phyloP scores from a whole-genome alignment of 2,888 invertebrate genomes.

The Chrysolina haemoptera region DNA sequence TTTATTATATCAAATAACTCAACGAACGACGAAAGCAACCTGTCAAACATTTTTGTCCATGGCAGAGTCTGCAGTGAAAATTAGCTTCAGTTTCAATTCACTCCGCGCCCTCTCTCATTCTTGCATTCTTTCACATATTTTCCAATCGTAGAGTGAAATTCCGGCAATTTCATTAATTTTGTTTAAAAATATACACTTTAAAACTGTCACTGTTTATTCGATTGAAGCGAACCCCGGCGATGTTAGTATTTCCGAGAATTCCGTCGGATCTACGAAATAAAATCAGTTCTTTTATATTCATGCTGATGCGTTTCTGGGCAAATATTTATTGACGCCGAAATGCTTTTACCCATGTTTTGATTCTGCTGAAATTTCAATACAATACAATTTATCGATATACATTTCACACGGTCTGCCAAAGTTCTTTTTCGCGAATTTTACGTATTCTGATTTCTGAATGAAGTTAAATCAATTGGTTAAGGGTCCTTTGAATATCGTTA shows the following conservation, averaged over 20 bases:
- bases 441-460: background rate
- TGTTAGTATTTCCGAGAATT: constrained; percentile 22
- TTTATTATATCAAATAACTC: too few species aligned
- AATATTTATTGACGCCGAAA: constrained; percentile 23
- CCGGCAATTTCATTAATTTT: constrained; percentile 10
- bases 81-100: background rate
- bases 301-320: constrained; percentile 27
- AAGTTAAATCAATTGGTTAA: too few species aligned
- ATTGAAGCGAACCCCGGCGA: constrained; percentile 17
- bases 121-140: constrained; percentile 5
- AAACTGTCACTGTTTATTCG: constrained; percentile 19
- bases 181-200: constrained; percentile 19
- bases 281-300: constrained; percentile 32
- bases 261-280: constrained; percentile 26
- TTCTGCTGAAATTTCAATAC: constrained; percentile 20
- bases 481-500: too few species aligned
- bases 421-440: background rate
- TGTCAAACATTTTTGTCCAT: background rate
- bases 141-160: background rate
- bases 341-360: constrained; percentile 27
- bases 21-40: too few species aligned
- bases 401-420: constrained; percentile 5
- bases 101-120: background rate
- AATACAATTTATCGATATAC: constrained; percentile 20
- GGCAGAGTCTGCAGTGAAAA: background rate